Percentiles rank a stretch among this genome's conserved stretches.
phyloP scores from a whole-genome alignment of 2,888 invertebrate species.

The Sphaerophoria rueppellii region DNA sequence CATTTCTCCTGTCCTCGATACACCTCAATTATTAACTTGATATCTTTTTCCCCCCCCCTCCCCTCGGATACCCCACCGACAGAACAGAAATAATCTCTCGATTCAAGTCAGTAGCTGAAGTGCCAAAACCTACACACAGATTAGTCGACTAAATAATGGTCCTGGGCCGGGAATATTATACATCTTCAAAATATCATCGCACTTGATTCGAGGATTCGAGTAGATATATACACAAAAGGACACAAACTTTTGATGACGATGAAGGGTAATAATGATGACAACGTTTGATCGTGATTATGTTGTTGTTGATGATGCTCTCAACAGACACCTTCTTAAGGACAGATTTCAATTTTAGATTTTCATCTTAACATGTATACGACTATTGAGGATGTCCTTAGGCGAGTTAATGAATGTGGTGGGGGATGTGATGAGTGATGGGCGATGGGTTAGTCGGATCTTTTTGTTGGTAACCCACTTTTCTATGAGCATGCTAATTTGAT shows the following conservation, averaged over 20 bases:
- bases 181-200: slow-evolving; percentile 21
- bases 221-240: not conserved
- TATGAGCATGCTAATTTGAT: slow-evolving; percentile 65
- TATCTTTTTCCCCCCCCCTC: slow-evolving; percentile 18
- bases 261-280: slow-evolving; percentile 34
- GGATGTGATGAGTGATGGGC: not conserved
- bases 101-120: slow-evolving; percentile 55
- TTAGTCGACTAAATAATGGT: not conserved
- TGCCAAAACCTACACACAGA: slow-evolving; percentile 35
- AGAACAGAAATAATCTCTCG: slow-evolving; percentile 38
- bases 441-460: not conserved
- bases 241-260: slow-evolving; percentile 28
- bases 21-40: slow-evolving; percentile 50
- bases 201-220: not conserved
- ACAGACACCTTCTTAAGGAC: slow-evolving; percentile 38
- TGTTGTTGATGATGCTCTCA: slow-evolving; percentile 44
- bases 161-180: not conserved
- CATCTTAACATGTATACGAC: slow-evolving; percentile 19
- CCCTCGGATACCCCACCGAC: no score
- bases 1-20: no score
- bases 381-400: slow-evolving; percentile 37
- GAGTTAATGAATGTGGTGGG: slow-evolving; percentile 26
- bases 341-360: slow-evolving; percentile 60
- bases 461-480: slow-evolving; percentile 53
- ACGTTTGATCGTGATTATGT: slow-evolving; percentile 32